Percentiles rank a stretch among this genome's conserved stretches.
Conservation (phyloP, 2,113 vertebrate genomes). For the Aphyosemion australe region DNA sequence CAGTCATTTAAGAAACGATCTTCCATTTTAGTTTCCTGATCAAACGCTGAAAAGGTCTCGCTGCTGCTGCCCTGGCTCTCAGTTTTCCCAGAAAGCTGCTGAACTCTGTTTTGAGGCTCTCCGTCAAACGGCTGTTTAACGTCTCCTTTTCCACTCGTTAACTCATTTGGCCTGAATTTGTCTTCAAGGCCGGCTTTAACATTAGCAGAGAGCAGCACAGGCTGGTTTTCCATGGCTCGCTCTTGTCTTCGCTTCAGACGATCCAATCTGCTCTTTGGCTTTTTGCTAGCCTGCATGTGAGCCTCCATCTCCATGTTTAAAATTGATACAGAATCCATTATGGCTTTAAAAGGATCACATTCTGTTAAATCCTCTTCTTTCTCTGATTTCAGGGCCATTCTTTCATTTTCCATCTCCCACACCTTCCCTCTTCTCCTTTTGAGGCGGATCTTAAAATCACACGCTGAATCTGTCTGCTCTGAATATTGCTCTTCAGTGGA, state of each 20-base stretch:
- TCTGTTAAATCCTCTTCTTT: constrained; percentile 18
- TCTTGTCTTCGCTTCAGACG: constrained; percentile 61
- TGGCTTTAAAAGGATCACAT: constrained; percentile 77
- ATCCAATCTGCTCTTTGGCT: constrained; percentile 65
- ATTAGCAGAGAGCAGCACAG: not conserved
- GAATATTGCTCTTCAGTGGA: constrained; percentile 9
- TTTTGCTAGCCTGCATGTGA: constrained; percentile 69
- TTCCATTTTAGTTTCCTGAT: constrained; percentile 52
- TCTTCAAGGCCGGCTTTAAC: constrained; percentile 4
- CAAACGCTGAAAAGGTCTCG: not conserved
- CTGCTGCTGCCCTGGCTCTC: constrained; percentile 9
- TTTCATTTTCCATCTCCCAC: constrained; percentile 76
- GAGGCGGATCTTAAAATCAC: constrained; percentile 76
- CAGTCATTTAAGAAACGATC: constrained; percentile 49
- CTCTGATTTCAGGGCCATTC: constrained; percentile 44
- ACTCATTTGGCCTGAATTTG: not conserved
- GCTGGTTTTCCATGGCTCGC: constrained; percentile 18
- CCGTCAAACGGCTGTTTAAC: constrained; percentile 13
- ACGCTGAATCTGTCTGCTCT: constrained; percentile 49
- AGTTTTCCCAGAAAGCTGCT: constrained; percentile 1
- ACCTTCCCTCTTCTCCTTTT: constrained; percentile 76
- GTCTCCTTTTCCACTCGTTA: constrained; percentile 1
- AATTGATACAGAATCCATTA: constrained; percentile 77
- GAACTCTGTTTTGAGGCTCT: not conserved
- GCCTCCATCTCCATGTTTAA: constrained; percentile 81